Base-by-base conservation (phyloP, 2,113 vertebrate species). In the Mesembrinibis cayennensis region DNA sequence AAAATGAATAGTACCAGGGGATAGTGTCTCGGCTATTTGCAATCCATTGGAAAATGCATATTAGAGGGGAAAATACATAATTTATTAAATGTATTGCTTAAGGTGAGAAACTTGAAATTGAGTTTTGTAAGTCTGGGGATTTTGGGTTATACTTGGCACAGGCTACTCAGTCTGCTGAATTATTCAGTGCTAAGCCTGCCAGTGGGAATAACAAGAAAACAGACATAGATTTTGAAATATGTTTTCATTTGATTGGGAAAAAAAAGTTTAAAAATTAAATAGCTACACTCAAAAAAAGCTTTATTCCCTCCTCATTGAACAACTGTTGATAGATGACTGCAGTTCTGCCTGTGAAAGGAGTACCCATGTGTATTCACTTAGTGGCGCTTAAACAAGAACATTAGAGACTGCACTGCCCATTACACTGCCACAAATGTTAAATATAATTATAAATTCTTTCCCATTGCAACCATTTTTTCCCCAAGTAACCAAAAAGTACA, bases 71-170 rank as follows among this genome's bases (percentile, higher is more conserved):
- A 97, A 97, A 96, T 97, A 82, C 80, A 98, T 98, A 97, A 98
- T 98, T 98, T 97, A 98, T 97, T 94, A 96, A 96, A 95, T 93
- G 70, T 66, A 90, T 92, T 90, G 90, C 97, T 98, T 97, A 97
- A 97, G 95, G 95, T 97, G 72, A 98, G 89, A 97, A 97, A 89
- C 71, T 97, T 97, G 90, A 98, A 97, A 98, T 97, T 87, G 94
- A 95, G 78, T 96, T 97, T 97, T 95, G 36, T 91, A 96, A 96
- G 88, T 90, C 74, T 96, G 58, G 76, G 59, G 89, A 97, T 91
- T 96, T 97, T 45, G 90, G 93, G 80, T 97, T 96, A 82, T 95
- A 94, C 85, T 98, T 83, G 76, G 94, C 65, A 53, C 49, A 88
- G 62, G 66, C 74, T 90, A 91, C 32, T 91, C 92, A 82, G 53